Evolutionary conservation across 2,797 vertebrate species (phyloP), one percentile per base, ranked within the genome.

Genomic region (Labroides dimidiatus): DNA sequence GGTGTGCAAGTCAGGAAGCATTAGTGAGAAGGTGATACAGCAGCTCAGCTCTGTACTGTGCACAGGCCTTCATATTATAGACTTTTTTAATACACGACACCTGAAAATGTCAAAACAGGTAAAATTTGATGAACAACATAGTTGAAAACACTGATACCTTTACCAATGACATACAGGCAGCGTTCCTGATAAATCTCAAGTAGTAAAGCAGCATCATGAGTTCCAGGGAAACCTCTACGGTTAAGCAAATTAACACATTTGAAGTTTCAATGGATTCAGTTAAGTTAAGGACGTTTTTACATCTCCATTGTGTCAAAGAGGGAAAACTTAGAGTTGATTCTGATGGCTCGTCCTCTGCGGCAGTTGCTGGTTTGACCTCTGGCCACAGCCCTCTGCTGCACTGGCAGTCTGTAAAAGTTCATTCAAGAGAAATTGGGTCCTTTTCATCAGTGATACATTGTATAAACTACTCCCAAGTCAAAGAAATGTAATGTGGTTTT

Each of bases 1-100:
- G 71, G 60, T 54, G 55, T 82, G 52, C 48, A 60, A 78, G 75
- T 76, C 63, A 77, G 51, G 72, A 53, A 48, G 65, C 60, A 74
- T 42, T 41, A 57, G 48, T 47, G 43, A 43, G 70, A 76, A 83
- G 65, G 48, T 78, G 69, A 78, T 78, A 33, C 51, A 72, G 62
- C 48, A 49, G 27, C 52, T 33, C 36, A 57, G 42, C 21, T 41
- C 20, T 23, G n/a, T 4, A 16, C 30, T 69, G 47, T 47, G 52
- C 21, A 58, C 11, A 4, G 17, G 27, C 45, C 20, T 14, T 20
- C 13, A 14, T 23, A 23, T 14, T 14, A 12, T 13, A 39, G 37
- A 13, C 13, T 39, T n/a, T n/a, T n/a, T n/a, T n/a, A n/a, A n/a
- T n/a, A n/a, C n/a, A n/a, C n/a, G n/a, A 27, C 24, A 27, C 24